A percentile compares a stretch with the other conserved stretches of the same genome.
phyloP scores from a whole-genome alignment of 2,113 vertebrate genomes.

The Thamnophis sirtalis region DNA sequence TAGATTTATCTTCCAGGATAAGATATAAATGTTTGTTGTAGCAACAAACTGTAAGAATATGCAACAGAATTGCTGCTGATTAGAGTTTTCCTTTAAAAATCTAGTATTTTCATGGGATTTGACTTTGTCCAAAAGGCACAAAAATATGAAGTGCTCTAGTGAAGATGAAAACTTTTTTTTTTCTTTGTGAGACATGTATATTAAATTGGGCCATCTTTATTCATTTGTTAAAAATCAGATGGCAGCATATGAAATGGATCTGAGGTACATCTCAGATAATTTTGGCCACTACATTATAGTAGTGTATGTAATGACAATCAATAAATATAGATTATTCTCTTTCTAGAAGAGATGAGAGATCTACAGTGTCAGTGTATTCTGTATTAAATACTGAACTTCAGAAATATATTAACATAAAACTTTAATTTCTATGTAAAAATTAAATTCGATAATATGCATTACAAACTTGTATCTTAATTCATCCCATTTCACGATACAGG shows the following conservation, averaged over 20 bases:
- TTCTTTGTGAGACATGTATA: conserved; percentile 33
- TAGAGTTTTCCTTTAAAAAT: conserved; percentile 59
- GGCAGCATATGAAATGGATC: conserved; percentile 58
- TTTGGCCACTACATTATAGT: conserved; percentile 77
- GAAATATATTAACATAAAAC: conserved; percentile 58
- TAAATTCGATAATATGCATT: conserved; percentile 38
- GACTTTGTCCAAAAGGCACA: conserved; percentile 54
- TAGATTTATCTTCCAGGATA: conserved; percentile 60
- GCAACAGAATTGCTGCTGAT: conserved; percentile 64
- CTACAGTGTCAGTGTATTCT: conserved; percentile 60
- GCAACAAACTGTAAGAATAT: conserved; percentile 57
- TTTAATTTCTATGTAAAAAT: conserved; percentile 59
- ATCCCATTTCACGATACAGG: conserved; percentile 34
- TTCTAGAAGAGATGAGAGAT: conserved; percentile 65
- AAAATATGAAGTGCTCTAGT: conserved; percentile 39
- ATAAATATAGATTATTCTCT: conserved; percentile 68
- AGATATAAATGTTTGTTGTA: conserved; percentile 65
- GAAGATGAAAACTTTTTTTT: conserved; percentile 26
- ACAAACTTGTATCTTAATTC: conserved; percentile 52
- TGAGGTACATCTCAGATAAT: conserved; percentile 69
- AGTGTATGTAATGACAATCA: conserved; percentile 79
- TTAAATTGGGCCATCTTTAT: conserved; percentile 76
- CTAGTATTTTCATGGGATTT: conserved; percentile 54
- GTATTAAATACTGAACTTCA: conserved; percentile 63
- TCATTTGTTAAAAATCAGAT: conserved; percentile 60